These are phyloP conservation scores for Python bivittatus DNA, from an alignment of 2,113 vertebrate species.

Conservation along the genomic window DNA sequence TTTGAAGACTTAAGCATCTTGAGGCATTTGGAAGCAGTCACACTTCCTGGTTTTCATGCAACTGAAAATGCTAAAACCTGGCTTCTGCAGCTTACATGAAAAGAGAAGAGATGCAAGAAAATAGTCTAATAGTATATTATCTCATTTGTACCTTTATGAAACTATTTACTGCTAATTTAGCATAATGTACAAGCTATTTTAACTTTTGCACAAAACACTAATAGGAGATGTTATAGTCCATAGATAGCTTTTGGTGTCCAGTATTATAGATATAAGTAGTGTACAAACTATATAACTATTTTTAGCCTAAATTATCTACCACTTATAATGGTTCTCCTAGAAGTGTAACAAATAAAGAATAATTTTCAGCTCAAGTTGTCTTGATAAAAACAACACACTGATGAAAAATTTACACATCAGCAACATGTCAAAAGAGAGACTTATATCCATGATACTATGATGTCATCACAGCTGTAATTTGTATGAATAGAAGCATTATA, in stretches of 20 bases:
- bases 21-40: background rate
- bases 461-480: constrained; percentile 13
- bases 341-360: background rate
- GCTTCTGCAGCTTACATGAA: background rate
- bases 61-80: background rate
- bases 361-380: background rate
- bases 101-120: background rate
- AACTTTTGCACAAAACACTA: background rate
- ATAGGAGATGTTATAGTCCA: background rate
- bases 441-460: background rate
- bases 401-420: constrained; percentile 1
- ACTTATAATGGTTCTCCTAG: background rate
- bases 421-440: background rate
- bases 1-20: background rate
- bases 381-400: background rate
- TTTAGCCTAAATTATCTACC: background rate
- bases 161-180: background rate
- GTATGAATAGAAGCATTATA: constrained; percentile 4
- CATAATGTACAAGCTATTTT: background rate
- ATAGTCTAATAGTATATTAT: background rate
- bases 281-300: background rate
- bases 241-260: background rate
- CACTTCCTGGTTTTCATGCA: background rate
- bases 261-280: background rate
- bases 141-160: background rate